Evolutionary conservation across 2,888 invertebrate genomes (phyloP), one percentile per base, ranked within the genome.

Genomic region (Patella ulyssiponensis): DNA sequence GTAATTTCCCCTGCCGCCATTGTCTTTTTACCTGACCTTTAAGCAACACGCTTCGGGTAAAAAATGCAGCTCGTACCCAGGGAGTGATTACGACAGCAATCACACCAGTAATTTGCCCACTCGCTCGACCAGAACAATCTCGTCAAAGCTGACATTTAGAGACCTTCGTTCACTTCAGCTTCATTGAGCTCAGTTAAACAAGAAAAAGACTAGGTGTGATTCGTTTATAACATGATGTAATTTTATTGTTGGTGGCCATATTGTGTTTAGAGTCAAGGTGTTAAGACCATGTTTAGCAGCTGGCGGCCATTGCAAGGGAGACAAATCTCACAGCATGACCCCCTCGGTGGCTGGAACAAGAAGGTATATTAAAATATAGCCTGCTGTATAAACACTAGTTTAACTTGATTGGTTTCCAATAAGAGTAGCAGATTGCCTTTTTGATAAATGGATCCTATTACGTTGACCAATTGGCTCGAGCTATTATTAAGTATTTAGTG

Each of bases 231-330:
- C 23, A 64, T 64, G 64, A 64, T 64, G 64, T 64, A 64, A 64
- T 64, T 23, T 64, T 64, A 64, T 64, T 64, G 64, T 64, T 20
- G 11, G 20, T 23, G 20, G 64, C 64, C 64, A 64, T 64, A 64
- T 64, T 64, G 64, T 64, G 64, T 64, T 64, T 64, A 64, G 64
- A 64, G 20, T 64, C 64, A 64, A 64, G 23, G 64, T 64, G 64
- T 64, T 64, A 20, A 64, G 23, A 23, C 23, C 64, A 14, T 23
- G 9, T 20, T 64, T 23, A 23, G 64, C 64, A 64, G 64, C 64
- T 64, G 64, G 64, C 20, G 64, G 64, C 20, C 64, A 64, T 64
- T 64, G 64, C 64, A 64, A 64, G 64, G 64, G 64, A 64, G 64
- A 64, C 64, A 64, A 64, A 64, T 64, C 64, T 64, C 64, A 11